These are phyloP conservation scores for Lagopus muta DNA, from an alignment of 2,113 vertebrate genomes.

Conservation along the genomic window DNA sequence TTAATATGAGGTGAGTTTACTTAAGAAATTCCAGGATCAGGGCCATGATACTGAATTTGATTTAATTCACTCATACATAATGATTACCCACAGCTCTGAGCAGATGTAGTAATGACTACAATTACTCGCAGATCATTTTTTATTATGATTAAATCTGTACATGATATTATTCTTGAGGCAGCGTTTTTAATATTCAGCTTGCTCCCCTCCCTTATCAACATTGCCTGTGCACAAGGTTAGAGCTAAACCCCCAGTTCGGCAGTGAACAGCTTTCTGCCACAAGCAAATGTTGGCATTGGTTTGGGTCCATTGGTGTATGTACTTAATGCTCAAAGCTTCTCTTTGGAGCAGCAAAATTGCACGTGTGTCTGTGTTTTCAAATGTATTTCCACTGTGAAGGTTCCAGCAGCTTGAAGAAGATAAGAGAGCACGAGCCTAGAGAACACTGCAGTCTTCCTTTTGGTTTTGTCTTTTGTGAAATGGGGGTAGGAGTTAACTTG, in stretches of 20 bases:
- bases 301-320: neutral
- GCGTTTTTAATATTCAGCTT: slow-evolving; percentile 58
- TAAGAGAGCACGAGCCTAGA: accelerated
- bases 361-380: neutral
- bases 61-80: slow-evolving; percentile 70
- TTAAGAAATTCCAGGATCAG: slow-evolving; percentile 53
- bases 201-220: slow-evolving; percentile 45
- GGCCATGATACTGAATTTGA: slow-evolving; percentile 44
- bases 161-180: slow-evolving; percentile 65
- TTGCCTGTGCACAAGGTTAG: neutral
- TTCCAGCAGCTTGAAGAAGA: neutral
- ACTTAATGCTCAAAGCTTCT: neutral
- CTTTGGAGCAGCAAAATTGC: neutral
- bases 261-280: neutral
- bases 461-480: neutral
- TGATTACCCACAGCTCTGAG: slow-evolving; percentile 66
- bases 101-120: slow-evolving; percentile 74
- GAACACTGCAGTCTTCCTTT: neutral
- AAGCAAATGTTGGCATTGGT: neutral
- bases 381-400: neutral
- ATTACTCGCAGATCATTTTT: slow-evolving; percentile 71
- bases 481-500: neutral
- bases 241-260: neutral
- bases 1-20: neutral
- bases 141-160: slow-evolving; percentile 72